Percentiles rank a stretch among this genome's conserved stretches.
phyloP scores from a whole-genome alignment of 2,888 invertebrate genomes.

The Trichopria drosophilae region DNA sequence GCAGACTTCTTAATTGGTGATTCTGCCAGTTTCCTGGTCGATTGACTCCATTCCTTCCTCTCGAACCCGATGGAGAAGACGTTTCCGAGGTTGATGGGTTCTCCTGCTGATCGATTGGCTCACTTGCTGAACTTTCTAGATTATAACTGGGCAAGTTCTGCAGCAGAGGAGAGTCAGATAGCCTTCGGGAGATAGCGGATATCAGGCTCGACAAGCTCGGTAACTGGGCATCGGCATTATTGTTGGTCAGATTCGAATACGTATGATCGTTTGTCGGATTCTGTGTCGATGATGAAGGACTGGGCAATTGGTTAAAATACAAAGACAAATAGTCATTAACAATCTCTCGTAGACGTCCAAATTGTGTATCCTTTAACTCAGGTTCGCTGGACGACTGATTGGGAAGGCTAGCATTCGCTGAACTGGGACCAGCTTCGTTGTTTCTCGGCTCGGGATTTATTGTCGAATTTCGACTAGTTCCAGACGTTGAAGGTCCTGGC shows the following conservation, averaged over 20 bases:
- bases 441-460: neutral
- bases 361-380: conserved; percentile 33
- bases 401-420: conserved; percentile 31
- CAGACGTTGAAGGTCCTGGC: conserved; percentile 35
- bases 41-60: too few species aligned
- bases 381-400: conserved; percentile 39
- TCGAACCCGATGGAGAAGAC: too few species aligned
- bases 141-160: neutral
- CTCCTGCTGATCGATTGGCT: too few species aligned
- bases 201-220: conserved; percentile 40
- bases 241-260: conserved; percentile 39
- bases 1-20: too few species aligned
- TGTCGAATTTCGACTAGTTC: conserved; percentile 6
- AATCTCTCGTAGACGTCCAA: conserved; percentile 23
- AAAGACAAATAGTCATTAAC: conserved; percentile 34
- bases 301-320: conserved; percentile 22
- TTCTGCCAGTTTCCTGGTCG: too few species aligned
- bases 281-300: conserved; percentile 7
- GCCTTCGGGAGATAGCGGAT: conserved; percentile 33
- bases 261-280: conserved; percentile 44
- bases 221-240: conserved; percentile 29
- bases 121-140: neutral
- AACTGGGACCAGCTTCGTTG: conserved; percentile 28
- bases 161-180: neutral
- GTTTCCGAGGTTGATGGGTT: too few species aligned